phyloP scores from a whole-genome alignment of 2,113 vertebrate species.

The Poicephalus gulielmi region DNA sequence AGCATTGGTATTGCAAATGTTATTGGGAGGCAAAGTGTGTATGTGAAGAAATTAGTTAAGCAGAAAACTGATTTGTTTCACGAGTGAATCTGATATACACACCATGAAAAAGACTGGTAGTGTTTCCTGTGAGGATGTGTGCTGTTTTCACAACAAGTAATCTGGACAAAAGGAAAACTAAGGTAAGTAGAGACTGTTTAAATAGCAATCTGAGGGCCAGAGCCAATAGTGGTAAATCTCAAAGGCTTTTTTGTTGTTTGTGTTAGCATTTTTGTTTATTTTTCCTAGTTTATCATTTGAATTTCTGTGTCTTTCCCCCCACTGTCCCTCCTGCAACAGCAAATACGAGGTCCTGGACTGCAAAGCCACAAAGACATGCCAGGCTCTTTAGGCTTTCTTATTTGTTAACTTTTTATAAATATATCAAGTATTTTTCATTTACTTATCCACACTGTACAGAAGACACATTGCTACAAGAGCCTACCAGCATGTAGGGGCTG shows the following conservation, averaged over 20 bases:
- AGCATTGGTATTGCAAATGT: accelerated
- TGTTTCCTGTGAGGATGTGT: not conserved
- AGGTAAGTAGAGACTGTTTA: not conserved
- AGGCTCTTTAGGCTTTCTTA: not conserved
- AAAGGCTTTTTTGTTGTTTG: not conserved
- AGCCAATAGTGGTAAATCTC: not conserved
- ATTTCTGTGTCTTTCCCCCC: not conserved
- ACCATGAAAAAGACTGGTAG: not conserved
- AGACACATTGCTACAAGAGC: not conserved
- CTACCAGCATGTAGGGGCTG: not conserved
- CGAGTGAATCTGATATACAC: not conserved
- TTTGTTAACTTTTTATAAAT: not conserved
- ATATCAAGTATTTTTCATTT: not conserved
- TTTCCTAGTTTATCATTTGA: not conserved
- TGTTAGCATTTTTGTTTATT: not conserved
- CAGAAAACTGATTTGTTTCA: not conserved
- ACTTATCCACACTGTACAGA: no score
- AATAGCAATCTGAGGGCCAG: not conserved
- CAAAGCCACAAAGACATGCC: not conserved
- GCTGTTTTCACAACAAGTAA: not conserved
- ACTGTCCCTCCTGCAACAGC: not conserved
- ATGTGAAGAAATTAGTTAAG: not conserved
- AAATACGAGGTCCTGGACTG: not conserved
- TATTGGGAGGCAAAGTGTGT: accelerated
- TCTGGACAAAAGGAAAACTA: not conserved